phyloP scores from a whole-genome alignment of 2,797 vertebrate species.

The Cyprinella venusta region DNA sequence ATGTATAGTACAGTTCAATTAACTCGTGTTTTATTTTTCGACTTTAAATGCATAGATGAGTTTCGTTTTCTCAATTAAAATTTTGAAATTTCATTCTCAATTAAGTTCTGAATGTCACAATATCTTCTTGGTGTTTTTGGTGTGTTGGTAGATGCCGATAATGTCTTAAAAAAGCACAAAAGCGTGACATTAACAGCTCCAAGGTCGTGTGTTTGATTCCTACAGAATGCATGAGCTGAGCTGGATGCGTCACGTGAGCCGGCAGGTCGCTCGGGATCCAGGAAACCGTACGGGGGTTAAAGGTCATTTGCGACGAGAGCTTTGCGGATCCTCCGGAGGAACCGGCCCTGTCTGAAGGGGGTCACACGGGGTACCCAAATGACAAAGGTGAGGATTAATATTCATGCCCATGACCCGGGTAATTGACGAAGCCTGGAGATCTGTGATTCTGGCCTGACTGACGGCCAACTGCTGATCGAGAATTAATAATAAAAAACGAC shows the following conservation, averaged over 20 bases:
- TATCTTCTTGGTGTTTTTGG: too few species aligned
- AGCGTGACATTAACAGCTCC: too few species aligned
- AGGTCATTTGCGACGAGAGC: constrained; percentile 33
- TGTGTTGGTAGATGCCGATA: background rate
- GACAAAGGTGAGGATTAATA: constrained; percentile 64
- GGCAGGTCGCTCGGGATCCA: background rate
- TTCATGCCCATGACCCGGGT: constrained; percentile 60
- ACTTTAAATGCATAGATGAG: background rate
- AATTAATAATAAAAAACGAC: constrained; percentile 68
- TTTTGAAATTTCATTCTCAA: background rate
- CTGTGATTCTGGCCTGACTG: constrained; percentile 38
- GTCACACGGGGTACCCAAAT: constrained; percentile 33
- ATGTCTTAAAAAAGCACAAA: background rate
- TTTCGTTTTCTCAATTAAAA: background rate
- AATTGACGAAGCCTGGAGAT: constrained; percentile 57
- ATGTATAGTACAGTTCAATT: too few species aligned
- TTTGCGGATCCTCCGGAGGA: constrained; percentile 14
- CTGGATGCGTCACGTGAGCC: background rate
- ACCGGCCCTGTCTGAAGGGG: constrained; percentile 14
- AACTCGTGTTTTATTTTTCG: background rate
- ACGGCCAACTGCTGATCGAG: constrained; percentile 63
- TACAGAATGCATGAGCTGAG: background rate
- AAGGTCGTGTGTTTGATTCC: background rate
- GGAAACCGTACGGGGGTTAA: constrained; percentile 10
- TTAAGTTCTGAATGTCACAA: background rate